phyloP scores from a whole-genome alignment of 2,797 vertebrate species.

The Percopsis omiscomaycus region DNA sequence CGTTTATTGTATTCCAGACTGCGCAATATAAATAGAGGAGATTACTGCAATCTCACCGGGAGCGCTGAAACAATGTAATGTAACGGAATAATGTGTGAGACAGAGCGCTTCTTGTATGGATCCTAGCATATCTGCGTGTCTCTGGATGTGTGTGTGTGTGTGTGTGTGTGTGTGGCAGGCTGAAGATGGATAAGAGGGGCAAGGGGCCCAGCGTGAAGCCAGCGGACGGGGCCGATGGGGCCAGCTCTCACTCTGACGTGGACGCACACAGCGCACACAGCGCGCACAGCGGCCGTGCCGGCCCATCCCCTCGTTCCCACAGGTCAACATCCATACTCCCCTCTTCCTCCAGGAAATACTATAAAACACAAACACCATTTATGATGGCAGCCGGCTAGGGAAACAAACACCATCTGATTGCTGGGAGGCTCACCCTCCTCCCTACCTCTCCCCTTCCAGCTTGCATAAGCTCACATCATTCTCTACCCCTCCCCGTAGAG shows the following conservation, averaged over 20 bases:
- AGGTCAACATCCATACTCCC: conserved; percentile 43
- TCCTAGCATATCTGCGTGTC: background rate
- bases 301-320: conserved; percentile 57
- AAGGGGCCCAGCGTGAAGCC: conserved; percentile 65
- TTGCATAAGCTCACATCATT: too few relatives aligned
- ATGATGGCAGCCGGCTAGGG: too few relatives aligned
- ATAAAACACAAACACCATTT: background rate
- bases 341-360: background rate
- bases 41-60: conserved; percentile 12
- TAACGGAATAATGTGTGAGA: too few relatives aligned
- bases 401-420: too few relatives aligned
- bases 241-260: conserved; percentile 67
- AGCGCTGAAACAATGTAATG: background rate
- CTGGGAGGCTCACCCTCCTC: too few relatives aligned
- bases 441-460: too few relatives aligned
- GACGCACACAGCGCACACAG: conserved; percentile 74
- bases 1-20: conserved; percentile 6
- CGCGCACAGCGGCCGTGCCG: conserved; percentile 66
- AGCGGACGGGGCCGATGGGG: conserved; percentile 66
- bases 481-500: too few relatives aligned
- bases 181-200: conserved; percentile 64
- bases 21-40: conserved; percentile 5
- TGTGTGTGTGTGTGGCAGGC: conserved; percentile 39
- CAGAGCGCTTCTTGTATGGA: background rate
- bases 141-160: conserved; percentile 13